Conservation (phyloP, 2,888 invertebrate genomes). For the Drosophila ezoana region DNA sequence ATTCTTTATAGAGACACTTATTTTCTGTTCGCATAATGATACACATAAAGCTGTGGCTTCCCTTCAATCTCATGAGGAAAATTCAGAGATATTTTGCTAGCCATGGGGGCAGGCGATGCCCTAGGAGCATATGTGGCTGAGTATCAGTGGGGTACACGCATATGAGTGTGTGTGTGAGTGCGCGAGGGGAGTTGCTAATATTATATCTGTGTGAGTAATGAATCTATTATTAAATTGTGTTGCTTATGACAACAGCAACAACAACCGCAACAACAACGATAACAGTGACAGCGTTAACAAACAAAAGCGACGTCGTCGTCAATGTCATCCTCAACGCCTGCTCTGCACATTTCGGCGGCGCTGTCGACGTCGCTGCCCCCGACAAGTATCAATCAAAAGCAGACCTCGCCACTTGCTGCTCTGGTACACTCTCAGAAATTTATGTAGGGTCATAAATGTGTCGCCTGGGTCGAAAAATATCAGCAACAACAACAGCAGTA, state of each 20-base stretch:
- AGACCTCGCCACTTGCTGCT: conserved; percentile 49
- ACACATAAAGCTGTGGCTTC: conserved; percentile 43
- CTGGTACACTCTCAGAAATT: conserved; percentile 59
- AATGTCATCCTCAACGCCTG: conserved; percentile 31
- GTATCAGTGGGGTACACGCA: background rate
- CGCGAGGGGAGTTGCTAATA: conserved; percentile 28
- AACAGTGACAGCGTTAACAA: conserved; percentile 40
- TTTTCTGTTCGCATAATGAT: conserved; percentile 71
- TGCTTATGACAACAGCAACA: conserved; percentile 65
- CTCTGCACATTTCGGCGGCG: conserved; percentile 41
- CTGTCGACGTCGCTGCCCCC: conserved; percentile 32
- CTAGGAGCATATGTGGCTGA: conserved; percentile 24
- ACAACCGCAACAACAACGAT: conserved; percentile 34
- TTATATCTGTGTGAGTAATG: conserved; percentile 63
- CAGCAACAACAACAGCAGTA: conserved; percentile 46
- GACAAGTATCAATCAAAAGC: conserved; percentile 76
- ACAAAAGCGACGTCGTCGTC: conserved; percentile 34
- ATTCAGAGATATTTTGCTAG: conserved; percentile 51
- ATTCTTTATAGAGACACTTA: conserved; percentile 73
- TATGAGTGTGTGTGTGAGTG: conserved; percentile 5
- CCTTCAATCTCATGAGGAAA: conserved; percentile 48
- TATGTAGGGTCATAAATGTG: conserved; percentile 77
- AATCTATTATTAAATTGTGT: conserved; percentile 79
- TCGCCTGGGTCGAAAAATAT: conserved; percentile 63
- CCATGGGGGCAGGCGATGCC: conserved; percentile 40